A percentile compares a stretch with the other conserved stretches of the same genome.
phyloP scores from a whole-genome alignment of 2,797 vertebrate species.

The Oryzias sinensis region DNA sequence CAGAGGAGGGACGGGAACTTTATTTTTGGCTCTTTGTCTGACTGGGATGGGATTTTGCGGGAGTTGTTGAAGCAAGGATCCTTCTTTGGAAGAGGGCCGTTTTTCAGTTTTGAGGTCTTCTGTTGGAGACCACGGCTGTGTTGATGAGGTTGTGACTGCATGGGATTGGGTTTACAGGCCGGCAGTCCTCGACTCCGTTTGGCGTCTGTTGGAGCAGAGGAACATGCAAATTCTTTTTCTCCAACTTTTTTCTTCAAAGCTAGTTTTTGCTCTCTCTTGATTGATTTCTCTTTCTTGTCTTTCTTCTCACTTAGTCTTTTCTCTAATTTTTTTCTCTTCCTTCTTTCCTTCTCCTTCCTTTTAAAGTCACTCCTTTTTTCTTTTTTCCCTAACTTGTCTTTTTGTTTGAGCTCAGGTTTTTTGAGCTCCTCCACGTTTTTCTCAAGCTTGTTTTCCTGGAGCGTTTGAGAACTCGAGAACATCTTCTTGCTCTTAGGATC shows the following conservation, averaged over 20 bases:
- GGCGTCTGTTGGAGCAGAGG: slow-evolving; percentile 28
- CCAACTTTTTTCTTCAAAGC: slow-evolving; percentile 27
- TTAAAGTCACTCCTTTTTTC: slow-evolving; percentile 52
- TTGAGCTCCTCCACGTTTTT: slow-evolving; percentile 55
- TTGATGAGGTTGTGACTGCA: slow-evolving; percentile 32
- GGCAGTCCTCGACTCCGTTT: slow-evolving; percentile 31
- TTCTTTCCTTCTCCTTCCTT: slow-evolving; percentile 60
- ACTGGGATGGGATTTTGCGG: slow-evolving; percentile 10
- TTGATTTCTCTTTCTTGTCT: slow-evolving; percentile 58
- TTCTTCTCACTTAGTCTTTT: slow-evolving; percentile 51
- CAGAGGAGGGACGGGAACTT: slow-evolving; percentile 44
- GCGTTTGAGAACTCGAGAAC: slow-evolving; percentile 40
- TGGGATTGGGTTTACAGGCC: slow-evolving; percentile 55
- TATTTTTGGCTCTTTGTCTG: slow-evolving; percentile 18
- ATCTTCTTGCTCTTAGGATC: slow-evolving; percentile 64
- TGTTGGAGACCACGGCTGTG: slow-evolving; percentile 42
- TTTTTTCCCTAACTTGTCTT: slow-evolving; percentile 55
- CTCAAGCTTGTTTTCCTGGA: slow-evolving; percentile 46
- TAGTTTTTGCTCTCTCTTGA: slow-evolving; percentile 49
- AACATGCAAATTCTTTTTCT: slow-evolving; percentile 25
- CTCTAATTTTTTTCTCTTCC: slow-evolving; percentile 64
- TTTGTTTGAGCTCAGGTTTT: slow-evolving; percentile 57
- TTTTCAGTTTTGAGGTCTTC: slow-evolving; percentile 47
- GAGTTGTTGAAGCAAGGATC: slow-evolving; percentile 6
- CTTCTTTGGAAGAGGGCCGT: slow-evolving; percentile 25